These are phyloP conservation scores for Iphiclides podalirius DNA, from an alignment of 2,888 invertebrate genomes.

Conservation along the genomic window DNA sequence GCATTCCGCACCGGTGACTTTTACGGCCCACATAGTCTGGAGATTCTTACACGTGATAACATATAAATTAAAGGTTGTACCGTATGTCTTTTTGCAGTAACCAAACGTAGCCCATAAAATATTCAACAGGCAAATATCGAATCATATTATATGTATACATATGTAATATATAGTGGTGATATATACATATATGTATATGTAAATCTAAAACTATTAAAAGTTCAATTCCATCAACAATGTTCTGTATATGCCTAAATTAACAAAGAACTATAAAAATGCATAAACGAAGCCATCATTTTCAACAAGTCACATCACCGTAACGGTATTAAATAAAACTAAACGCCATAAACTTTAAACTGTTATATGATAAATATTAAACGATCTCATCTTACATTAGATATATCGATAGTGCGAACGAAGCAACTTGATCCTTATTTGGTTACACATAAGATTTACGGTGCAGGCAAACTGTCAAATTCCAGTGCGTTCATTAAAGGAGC, in stretches of 20 bases:
- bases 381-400: neutral
- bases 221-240: too few relatives aligned
- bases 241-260: too few relatives aligned
- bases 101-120: too few relatives aligned
- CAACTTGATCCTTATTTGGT: neutral
- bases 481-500: conserved; percentile 46
- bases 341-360: neutral
- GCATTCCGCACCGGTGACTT: neutral
- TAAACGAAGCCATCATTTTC: too few relatives aligned
- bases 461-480: conserved; percentile 17
- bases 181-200: too few relatives aligned
- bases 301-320: neutral
- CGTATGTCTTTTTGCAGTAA: too few relatives aligned
- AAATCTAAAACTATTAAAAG: too few relatives aligned
- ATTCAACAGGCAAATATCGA: too few relatives aligned
- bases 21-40: neutral
- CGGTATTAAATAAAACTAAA: neutral
- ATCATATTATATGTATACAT: too few relatives aligned
- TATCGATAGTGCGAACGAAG: neutral
- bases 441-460: neutral
- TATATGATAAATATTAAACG: conserved; percentile 1
- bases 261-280: too few relatives aligned
- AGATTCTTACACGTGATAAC: neutral
- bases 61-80: neutral
- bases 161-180: too few relatives aligned